These are phyloP conservation scores for Sitobion miscanthi DNA, from an alignment of 1,140 invertebrate species.

Conservation along the genomic window DNA sequence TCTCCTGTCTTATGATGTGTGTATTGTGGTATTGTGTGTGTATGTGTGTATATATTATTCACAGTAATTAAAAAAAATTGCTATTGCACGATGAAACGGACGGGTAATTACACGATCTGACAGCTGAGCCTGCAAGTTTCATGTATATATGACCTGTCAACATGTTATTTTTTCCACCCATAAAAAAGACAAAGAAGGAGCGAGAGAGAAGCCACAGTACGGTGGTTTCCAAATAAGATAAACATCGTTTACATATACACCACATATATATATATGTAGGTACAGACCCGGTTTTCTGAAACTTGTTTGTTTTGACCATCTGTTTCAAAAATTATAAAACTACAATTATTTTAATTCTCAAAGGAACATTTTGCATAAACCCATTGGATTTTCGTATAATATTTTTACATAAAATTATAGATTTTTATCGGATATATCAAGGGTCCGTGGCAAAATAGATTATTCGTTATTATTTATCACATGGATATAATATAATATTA, in stretches of 20 bases:
- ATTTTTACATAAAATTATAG: slow-evolving; percentile 7
- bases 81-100: slow-evolving; percentile 13
- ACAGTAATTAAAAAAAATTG: slow-evolving; percentile 53
- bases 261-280: not conserved
- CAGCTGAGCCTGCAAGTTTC: slow-evolving; percentile 51
- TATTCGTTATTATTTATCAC: not conserved
- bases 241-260: slow-evolving; percentile 45
- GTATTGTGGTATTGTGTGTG: not conserved
- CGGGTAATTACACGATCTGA: slow-evolving; percentile 46
- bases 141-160: slow-evolving; percentile 47
- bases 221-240: slow-evolving; percentile 52
- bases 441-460: not conserved
- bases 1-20: not conserved
- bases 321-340: slow-evolving; percentile 35
- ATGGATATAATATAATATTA: not conserved
- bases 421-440: not conserved
- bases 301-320: slow-evolving; percentile 57
- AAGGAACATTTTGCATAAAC: slow-evolving; percentile 50
- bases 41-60: not conserved
- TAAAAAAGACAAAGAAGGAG: slow-evolving; percentile 39
- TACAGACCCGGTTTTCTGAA: slow-evolving; percentile 43
- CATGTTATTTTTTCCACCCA: slow-evolving; percentile 49
- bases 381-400: slow-evolving; percentile 4
- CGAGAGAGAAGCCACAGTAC: slow-evolving; percentile 11
- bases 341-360: slow-evolving; percentile 46